These are phyloP conservation scores for Acanthisitta chloris DNA, from an alignment of 2,113 vertebrate species.

Conservation along the genomic window DNA sequence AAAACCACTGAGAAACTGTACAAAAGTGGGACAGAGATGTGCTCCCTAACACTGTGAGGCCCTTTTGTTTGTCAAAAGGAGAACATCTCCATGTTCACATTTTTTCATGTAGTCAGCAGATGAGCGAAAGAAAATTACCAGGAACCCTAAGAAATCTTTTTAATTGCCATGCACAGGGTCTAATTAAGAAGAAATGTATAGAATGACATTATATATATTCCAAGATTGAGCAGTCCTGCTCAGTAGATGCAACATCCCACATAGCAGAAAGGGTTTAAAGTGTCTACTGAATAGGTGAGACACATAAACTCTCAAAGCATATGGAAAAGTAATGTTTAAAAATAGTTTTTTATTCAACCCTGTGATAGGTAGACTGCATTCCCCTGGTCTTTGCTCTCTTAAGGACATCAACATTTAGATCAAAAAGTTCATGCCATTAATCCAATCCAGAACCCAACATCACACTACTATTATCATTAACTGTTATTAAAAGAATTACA, in stretches of 20 bases:
- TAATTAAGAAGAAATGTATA: background rate
- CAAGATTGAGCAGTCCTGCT: background rate
- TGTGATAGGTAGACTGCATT: background rate
- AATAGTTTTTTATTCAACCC: background rate
- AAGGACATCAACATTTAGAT: background rate
- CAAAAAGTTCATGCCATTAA: background rate
- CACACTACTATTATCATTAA: background rate
- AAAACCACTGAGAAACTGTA: background rate
- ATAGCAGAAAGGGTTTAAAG: background rate
- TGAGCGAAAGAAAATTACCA: background rate
- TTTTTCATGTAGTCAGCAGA: background rate
- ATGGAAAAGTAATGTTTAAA: background rate
- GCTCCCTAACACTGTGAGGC: background rate
- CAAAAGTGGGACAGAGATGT: background rate
- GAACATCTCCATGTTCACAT: background rate
- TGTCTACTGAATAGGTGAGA: background rate
- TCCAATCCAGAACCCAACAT: background rate
- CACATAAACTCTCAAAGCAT: background rate
- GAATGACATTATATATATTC: background rate
- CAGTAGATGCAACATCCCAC: rapidly evolving
- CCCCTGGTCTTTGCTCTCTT: background rate
- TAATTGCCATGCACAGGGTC: background rate
- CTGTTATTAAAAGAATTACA: background rate
- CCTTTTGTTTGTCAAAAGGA: background rate
- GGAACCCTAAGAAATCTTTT: background rate